These are phyloP conservation scores for Rhynchophorus ferrugineus DNA, from an alignment of 1,140 invertebrate genomes.

Conservation along the genomic window DNA sequence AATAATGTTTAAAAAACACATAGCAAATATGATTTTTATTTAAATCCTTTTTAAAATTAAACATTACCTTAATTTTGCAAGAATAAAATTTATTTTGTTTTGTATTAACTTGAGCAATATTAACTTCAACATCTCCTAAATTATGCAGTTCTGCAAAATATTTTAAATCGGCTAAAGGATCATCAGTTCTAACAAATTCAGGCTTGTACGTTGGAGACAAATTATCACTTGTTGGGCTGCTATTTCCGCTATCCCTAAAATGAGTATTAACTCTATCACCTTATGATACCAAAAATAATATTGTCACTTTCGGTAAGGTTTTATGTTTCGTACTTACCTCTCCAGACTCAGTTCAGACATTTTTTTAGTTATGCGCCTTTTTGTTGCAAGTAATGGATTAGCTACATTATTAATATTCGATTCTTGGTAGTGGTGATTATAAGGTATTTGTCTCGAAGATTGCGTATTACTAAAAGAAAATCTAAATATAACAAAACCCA, in stretches of 20 bases:
- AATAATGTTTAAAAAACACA: neutral
- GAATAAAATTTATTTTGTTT: slow-evolving; percentile 36
- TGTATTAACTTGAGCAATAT: slow-evolving; percentile 10
- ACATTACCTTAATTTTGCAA: slow-evolving; percentile 39
- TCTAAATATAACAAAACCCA: no score
- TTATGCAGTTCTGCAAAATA: slow-evolving; percentile 27
- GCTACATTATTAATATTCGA: neutral
- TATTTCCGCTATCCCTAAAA: slow-evolving; percentile 26
- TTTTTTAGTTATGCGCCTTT: slow-evolving; percentile 17
- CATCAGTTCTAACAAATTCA: slow-evolving; percentile 20
- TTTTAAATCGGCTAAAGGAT: slow-evolving; percentile 24
- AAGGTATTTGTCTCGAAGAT: neutral
- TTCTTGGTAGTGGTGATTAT: neutral
- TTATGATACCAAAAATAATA: no score
- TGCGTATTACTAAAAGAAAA: no score
- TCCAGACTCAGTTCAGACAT: slow-evolving; percentile 26
- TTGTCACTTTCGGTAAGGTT: no score
- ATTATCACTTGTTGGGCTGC: slow-evolving; percentile 22
- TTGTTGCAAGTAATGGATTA: slow-evolving; percentile 8
- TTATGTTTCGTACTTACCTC: no score
- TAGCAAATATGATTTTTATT: neutral
- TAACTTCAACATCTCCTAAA: slow-evolving; percentile 27
- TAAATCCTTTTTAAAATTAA: slow-evolving; percentile 4
- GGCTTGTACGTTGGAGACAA: slow-evolving; percentile 1
- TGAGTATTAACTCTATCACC: no score